Evolutionary conservation across 2,113 vertebrate genomes (phyloP), one percentile per base, ranked within the genome.

Genomic region (Phycodurus eques): DNA sequence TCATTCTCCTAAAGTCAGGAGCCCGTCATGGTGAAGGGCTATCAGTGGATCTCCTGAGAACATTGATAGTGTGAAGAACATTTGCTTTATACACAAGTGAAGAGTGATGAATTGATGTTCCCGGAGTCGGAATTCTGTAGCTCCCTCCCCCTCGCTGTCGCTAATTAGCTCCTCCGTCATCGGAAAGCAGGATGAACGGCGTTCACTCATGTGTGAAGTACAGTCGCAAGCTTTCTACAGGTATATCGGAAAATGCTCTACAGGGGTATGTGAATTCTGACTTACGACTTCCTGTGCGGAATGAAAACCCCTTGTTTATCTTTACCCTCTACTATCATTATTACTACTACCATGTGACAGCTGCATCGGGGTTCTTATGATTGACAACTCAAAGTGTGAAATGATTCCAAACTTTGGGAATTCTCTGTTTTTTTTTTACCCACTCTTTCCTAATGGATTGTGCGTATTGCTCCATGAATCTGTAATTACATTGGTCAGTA

Each of bases 281-380:
- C 85, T 87, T 91, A 85, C 87, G 54, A 57, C 85, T 88, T 91
- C 86, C 87, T 85, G 85, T 77, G 70, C 66, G 33, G 77, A 84
- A 68, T 73, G 73, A 80, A 42, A 82, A 70, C 12, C 56, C 4
- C 22, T 59, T 56, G 8, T 17, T 20, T 56, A 20, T 1, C 54
- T 22, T 53, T 53, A 53, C 19, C 19, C 6, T 19, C 49, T 19
- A 7, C 19, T 53, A 53, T 53, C 19, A 8, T 53, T 53, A 17
- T 20, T 20, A 3, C 17, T 53, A 53, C 15, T 19, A 53, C 49
- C 17, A 14, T 17, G 49, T 53, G 49, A 19, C 49, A 5, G 47
- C 47, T 49, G 14, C 47, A 49, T 15, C 13, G 14, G 14, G 13
- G 47, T 14, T 49, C 47, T 49, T 11, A 44, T 8, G 43, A 11